Evolutionary conservation across 1,140 invertebrate genomes (phyloP).

Genomic region (Diabrotica virgifera): DNA sequence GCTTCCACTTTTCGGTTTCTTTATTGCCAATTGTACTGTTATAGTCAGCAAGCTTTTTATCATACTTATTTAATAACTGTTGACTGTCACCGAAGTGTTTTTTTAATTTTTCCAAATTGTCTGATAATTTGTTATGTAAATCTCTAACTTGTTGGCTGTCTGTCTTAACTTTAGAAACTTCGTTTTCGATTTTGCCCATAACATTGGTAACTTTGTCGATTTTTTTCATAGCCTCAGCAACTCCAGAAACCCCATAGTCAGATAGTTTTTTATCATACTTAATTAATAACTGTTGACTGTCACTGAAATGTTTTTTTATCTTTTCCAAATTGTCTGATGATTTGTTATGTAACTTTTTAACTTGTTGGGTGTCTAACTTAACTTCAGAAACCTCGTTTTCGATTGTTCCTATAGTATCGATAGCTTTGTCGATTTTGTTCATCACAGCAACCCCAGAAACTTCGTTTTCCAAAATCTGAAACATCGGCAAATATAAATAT

Average conservation of each 20-base stretch:
- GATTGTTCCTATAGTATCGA: slow-evolving; percentile 54
- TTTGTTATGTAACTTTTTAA: slow-evolving; percentile 39
- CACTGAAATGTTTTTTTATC: slow-evolving; percentile 40
- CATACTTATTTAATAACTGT: slow-evolving; percentile 54
- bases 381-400: slow-evolving; percentile 51
- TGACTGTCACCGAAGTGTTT: slow-evolving; percentile 46
- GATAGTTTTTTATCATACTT: slow-evolving; percentile 56
- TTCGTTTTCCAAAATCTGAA: too few relatives aligned
- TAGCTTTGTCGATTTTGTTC: slow-evolving; percentile 55
- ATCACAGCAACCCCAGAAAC: too few relatives aligned
- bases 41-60: slow-evolving; percentile 55
- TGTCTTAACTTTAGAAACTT: slow-evolving; percentile 48
- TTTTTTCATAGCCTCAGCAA: slow-evolving; percentile 57
- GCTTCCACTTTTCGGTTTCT: slow-evolving; percentile 53
- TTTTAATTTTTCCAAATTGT: slow-evolving; percentile 42
- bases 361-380: slow-evolving; percentile 42
- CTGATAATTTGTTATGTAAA: slow-evolving; percentile 36
- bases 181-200: slow-evolving; percentile 54
- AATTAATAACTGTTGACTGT: slow-evolving; percentile 52
- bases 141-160: slow-evolving; percentile 41
- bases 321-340: slow-evolving; percentile 41
- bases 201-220: slow-evolving; percentile 54
- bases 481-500: too few relatives aligned
- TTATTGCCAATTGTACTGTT: slow-evolving; percentile 48
- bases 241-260: too few relatives aligned